Evolutionary conservation across 2,888 invertebrate genomes (phyloP).

Genomic region (Galerucella pusilla): DNA sequence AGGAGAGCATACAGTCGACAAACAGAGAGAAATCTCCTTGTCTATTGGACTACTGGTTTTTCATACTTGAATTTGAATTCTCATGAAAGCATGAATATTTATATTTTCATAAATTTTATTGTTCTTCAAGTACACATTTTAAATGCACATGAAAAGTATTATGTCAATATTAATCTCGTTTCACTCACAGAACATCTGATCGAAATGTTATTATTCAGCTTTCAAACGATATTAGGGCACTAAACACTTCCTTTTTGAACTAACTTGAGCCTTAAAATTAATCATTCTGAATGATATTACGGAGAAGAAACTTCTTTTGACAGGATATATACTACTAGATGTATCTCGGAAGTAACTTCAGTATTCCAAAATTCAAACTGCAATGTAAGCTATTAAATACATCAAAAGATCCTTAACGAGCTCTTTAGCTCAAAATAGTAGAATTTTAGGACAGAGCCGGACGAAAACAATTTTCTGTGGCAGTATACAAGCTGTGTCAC

Average conservation of each 20-base stretch:
- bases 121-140: neutral
- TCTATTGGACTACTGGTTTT: too few species aligned
- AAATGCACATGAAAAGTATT: neutral
- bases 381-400: conserved; percentile 31
- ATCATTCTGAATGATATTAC: conserved; percentile 7
- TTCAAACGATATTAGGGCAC: neutral
- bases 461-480: neutral
- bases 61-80: neutral
- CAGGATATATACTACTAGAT: conserved; percentile 19
- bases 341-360: conserved; percentile 16
- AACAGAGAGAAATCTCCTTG: too few species aligned
- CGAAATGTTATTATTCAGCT: conserved; percentile 11
- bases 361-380: conserved; percentile 19
- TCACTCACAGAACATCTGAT: neutral
- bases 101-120: neutral
- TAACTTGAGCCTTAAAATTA: conserved; percentile 7
- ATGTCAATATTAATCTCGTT: neutral
- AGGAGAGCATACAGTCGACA: too few species aligned
- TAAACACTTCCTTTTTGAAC: conserved; percentile 4
- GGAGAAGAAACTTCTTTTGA: conserved; percentile 15
- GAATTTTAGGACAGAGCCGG: conserved; percentile 14
- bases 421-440: conserved; percentile 23
- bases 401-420: conserved; percentile 31
- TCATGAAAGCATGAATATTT: neutral
- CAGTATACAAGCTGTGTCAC: neutral